phyloP scores from a whole-genome alignment of 1,140 invertebrate species.

The Drosophila bocqueti region DNA sequence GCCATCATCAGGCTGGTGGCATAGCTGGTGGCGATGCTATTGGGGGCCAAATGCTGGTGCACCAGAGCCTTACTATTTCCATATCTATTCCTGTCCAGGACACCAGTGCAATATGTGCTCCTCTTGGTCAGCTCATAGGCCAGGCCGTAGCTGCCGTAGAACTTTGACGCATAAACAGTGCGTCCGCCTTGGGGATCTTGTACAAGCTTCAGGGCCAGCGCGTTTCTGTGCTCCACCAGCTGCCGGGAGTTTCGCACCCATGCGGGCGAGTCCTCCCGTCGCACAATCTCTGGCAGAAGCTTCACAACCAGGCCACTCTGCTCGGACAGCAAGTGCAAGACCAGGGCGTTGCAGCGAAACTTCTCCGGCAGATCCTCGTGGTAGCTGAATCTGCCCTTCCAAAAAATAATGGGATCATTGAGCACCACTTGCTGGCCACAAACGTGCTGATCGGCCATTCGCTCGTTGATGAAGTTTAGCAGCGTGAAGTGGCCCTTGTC shows the following conservation, averaged over 20 bases:
- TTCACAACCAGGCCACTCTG: constrained; percentile 65
- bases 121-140: constrained; percentile 56
- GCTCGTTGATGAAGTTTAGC: constrained; percentile 55
- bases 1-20: constrained; percentile 69
- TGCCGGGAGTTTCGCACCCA: constrained; percentile 63
- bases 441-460: constrained; percentile 60
- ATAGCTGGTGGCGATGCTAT: constrained; percentile 61
- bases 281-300: constrained; percentile 58
- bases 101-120: constrained; percentile 66
- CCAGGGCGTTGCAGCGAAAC: constrained; percentile 54
- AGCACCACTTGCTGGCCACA: constrained; percentile 66
- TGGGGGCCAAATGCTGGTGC: constrained; percentile 51
- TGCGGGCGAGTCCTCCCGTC: constrained; percentile 9
- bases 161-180: constrained; percentile 67
- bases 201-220: constrained; percentile 55
- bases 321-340: constrained; percentile 63
- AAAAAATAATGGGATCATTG: constrained; percentile 62
- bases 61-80: constrained; percentile 69
- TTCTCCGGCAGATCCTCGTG: constrained; percentile 47
- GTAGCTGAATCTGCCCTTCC: constrained; percentile 64
- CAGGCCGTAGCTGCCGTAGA: constrained; percentile 71
- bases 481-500: constrained; percentile 20
- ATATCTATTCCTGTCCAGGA: constrained; percentile 69
- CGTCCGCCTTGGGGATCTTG: constrained; percentile 48
- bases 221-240: constrained; percentile 55